Base-by-base conservation (phyloP, 2,888 invertebrate species). In the Tryphoninae sp. region DNA sequence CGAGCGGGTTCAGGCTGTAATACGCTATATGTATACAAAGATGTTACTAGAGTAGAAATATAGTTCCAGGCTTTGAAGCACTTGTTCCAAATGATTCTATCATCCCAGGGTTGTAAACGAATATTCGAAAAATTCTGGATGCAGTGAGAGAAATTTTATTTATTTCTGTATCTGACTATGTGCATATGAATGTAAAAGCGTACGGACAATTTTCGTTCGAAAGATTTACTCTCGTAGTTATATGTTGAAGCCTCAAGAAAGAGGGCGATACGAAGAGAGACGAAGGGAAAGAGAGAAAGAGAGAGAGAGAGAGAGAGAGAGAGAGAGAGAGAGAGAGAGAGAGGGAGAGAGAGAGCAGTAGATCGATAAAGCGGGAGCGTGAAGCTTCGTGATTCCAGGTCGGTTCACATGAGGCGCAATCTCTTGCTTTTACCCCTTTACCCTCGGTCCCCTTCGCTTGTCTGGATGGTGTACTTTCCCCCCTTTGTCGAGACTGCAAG, bases 351-450 rank as follows among this genome's bases (percentile, higher is more conserved):
- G 62, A 58, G 58, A 71, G 45, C 13, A 42, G 22, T 19, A 45
- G 13, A 9, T 40, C 16, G 64, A 45, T 9, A 64, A 6, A 64
- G 67, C 26, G 7, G 67, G 51, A 68, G n/a, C 9, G 51, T 16
- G 53, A 73, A 74, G 61, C 42, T 62, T 73, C 49, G 67, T 77
- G 80, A 80, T 80, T 77, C 45, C 72, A 61, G 65, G 53, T 61
- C 45, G 67, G 61, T 65, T 76, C 75, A 71, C 69, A 59, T 64
- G 59, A 16, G 67, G 58, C 76, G 65, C 59, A 76, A 76, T 76
- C 79, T 64, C 61, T 62, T 23, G 65, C 59, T 67, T 76, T 42
- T 40, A 53, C 62, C 40, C 51, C 67, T 53, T 62, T 64, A 49
- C 40, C 76, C 26, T 67, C 23, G 23, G 45, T 16, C 64, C 64